These are phyloP conservation scores for Leucophenga maculata DNA, from an alignment of 2,888 invertebrate species.

Conservation along the genomic window DNA sequence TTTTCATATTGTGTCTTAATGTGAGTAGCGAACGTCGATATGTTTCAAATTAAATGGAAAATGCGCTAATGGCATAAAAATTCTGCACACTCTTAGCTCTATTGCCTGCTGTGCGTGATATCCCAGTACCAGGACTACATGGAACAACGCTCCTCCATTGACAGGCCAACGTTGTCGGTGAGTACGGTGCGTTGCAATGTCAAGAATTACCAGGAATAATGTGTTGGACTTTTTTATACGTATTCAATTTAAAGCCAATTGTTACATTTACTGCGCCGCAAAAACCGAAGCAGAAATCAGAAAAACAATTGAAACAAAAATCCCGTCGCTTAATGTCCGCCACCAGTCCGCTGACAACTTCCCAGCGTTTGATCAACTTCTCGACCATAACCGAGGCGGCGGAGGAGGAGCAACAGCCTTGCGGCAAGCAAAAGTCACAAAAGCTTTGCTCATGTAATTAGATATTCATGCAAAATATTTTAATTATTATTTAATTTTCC, in stretches of 20 bases:
- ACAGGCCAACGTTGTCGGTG: conserved; percentile 34
- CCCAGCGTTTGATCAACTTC: conserved; percentile 56
- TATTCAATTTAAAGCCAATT: not conserved
- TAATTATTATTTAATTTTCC: not conserved
- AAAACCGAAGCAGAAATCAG: conserved; percentile 45
- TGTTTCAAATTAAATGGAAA: not conserved
- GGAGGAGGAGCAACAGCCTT: conserved; percentile 48
- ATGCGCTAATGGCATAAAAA: not conserved
- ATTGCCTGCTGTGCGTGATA: conserved; percentile 86
- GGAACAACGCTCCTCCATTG: conserved; percentile 72
- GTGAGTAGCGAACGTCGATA: conserved; percentile 75
- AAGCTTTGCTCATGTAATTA: conserved; percentile 28
- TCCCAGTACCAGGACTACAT: conserved; percentile 89
- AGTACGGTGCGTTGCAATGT: conserved; percentile 30
- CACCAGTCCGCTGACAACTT: conserved; percentile 54
- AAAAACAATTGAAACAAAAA: conserved; percentile 31
- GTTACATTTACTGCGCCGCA: conserved; percentile 43
- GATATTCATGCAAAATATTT: not conserved
- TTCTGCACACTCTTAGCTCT: conserved; percentile 76
- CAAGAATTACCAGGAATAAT: not conserved
- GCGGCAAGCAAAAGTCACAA: conserved; percentile 28
- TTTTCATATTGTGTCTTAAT: conserved; percentile 83
- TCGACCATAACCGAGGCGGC: conserved; percentile 62
- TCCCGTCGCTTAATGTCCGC: conserved; percentile 47
- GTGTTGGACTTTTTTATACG: not conserved